Conservation (phyloP, 2,113 vertebrate species). For the Tylochromis polylepis region DNA sequence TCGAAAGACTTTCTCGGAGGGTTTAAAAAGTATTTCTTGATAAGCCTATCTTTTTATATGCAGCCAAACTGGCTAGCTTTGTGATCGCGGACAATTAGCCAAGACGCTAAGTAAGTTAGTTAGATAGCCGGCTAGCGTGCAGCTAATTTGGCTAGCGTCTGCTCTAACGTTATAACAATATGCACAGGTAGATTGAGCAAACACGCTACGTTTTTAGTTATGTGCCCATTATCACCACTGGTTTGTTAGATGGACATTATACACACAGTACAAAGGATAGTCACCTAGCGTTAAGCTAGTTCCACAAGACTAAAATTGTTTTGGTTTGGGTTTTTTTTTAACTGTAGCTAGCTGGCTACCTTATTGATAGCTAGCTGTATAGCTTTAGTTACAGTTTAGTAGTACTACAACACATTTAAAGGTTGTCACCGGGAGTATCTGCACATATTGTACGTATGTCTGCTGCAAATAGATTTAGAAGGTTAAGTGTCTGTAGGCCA, state of each 20-base stretch:
- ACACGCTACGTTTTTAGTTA: not conserved
- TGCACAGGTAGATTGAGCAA: not conserved
- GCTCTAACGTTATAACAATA: not conserved
- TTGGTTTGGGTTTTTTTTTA: not conserved
- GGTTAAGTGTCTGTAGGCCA: not conserved
- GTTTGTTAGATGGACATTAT: fast-evolving
- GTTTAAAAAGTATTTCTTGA: not conserved
- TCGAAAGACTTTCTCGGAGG: not conserved
- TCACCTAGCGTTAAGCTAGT: not conserved
- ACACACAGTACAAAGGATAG: not conserved
- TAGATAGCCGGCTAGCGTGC: constrained; percentile 29
- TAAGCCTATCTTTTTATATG: not conserved
- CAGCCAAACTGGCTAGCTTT: not conserved
- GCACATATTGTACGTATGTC: not conserved
- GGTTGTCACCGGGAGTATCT: not conserved
- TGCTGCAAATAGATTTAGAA: not conserved
- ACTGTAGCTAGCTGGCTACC: constrained; percentile 1
- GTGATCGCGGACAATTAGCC: constrained; percentile 38
- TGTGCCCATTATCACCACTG: not conserved
- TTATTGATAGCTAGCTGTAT: not conserved
- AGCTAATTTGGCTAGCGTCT: not conserved
- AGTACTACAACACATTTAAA: not conserved
- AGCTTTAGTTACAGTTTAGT: not conserved
- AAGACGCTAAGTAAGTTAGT: constrained; percentile 13
- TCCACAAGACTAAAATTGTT: not conserved